These are phyloP conservation scores for Brienomyrus longianalis DNA, from an alignment of 2,113 vertebrate species.

Conservation along the genomic window DNA sequence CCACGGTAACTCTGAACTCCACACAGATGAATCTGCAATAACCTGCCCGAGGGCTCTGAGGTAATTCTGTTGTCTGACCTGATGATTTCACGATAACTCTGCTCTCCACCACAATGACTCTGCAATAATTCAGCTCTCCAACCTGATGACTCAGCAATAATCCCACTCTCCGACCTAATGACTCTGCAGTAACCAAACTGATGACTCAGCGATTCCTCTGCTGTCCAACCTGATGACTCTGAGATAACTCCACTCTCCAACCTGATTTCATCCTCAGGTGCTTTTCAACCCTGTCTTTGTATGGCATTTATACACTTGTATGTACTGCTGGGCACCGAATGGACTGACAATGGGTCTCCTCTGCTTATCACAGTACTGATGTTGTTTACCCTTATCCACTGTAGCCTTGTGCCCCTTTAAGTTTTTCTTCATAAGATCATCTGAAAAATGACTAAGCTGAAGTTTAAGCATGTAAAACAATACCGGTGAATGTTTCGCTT, in stretches of 20 bases:
- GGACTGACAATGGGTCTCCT: background rate
- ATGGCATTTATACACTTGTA: background rate
- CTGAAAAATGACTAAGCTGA: background rate
- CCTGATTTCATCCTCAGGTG: background rate
- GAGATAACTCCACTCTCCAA: background rate
- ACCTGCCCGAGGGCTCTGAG: background rate
- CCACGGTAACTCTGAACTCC: too few species aligned
- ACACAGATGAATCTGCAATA: background rate
- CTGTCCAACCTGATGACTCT: background rate
- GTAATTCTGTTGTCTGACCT: background rate
- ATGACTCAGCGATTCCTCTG: too few species aligned
- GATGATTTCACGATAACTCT: too few species aligned
- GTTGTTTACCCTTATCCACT: background rate
- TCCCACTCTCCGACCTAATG: background rate
- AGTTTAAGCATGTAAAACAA: background rate
- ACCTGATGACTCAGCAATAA: background rate
- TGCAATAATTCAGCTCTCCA: too few species aligned
- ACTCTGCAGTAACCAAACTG: background rate
- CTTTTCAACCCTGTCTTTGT: background rate
- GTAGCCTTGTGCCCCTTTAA: background rate
- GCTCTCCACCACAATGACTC: background rate
- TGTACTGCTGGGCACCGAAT: background rate
- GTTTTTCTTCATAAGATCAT: background rate
- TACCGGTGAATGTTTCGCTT: conserved; percentile 26
- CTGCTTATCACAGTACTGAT: background rate